Base-by-base conservation (phyloP, 2,888 invertebrate genomes). In the Melieria picta region DNA sequence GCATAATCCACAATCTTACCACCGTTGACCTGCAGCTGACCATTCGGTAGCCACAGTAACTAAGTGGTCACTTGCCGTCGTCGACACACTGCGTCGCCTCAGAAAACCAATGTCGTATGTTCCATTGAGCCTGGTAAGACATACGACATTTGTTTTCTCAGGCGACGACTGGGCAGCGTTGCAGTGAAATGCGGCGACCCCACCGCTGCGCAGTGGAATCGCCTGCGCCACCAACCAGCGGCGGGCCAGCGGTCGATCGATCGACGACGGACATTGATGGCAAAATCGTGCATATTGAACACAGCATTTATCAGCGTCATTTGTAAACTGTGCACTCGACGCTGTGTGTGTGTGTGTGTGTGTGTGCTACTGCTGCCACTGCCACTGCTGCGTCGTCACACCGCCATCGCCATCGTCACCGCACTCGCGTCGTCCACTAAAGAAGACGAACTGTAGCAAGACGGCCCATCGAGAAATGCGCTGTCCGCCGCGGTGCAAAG, bases 251-350 rank as follows among this genome's bases (percentile, higher is more conserved):
- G 30, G 47, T 66, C 67, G 62, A 71, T 55, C 68, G 67, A 67
- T 69, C 63, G 48, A 46, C 56, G 63, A 58, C 58, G 57, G 55
- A 30, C 30, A 30, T 30, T 68, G 73, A 73, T 72, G 70, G 75
- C 52, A 61, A 67, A 73, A 70, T 73, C 75, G 75, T 75, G 75
- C 71, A 75, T 72, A 71, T 67, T 69, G 67, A 68, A 72, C 65
- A 61, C 70, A 64, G 65, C 78, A 79, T 81, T 81, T 81, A 80
- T 77, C 80, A 80, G 78, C 76, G 80, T 75, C 76, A 79, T 77
- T 79, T 80, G 81, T 79, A 80, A 77, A 30, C 30, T 30, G 30
- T 30, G 30, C 30, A 30, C 30, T 81, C 75, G 78, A 74, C 65
- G 56, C 56, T 56, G 46, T 30, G 47, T 9, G 10, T 60, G n/a